Evolutionary conservation across 2,113 vertebrate genomes (phyloP).

Genomic region (Pelecanus crispus): DNA sequence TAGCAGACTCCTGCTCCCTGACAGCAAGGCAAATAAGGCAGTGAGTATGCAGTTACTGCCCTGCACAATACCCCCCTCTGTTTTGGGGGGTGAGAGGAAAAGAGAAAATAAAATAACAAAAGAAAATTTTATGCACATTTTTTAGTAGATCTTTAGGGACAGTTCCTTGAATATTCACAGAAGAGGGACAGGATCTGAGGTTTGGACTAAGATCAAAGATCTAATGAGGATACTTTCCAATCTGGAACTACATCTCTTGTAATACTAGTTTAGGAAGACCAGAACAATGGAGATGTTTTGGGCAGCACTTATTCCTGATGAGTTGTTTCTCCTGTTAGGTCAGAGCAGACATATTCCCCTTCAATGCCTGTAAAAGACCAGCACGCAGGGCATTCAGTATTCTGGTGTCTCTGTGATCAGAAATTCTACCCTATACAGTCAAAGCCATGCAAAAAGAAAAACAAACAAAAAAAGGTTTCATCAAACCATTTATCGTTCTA

Average conservation of each 20-base stretch:
- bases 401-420: neutral
- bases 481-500: neutral
- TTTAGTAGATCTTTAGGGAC: neutral
- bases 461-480: neutral
- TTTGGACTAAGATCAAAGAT: neutral
- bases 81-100: neutral
- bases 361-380: neutral
- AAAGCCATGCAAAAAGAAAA: neutral
- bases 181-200: neutral
- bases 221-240: neutral
- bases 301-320: neutral
- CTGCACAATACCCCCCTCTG: accelerated
- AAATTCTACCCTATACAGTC: neutral
- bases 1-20: accelerated
- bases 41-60: neutral
- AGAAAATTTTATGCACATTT: neutral
- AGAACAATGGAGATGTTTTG: neutral
- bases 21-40: neutral
- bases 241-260: neutral
- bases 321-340: neutral
- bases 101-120: neutral
- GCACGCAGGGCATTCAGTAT: neutral
- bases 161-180: neutral
- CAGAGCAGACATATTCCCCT: neutral
- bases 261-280: neutral